Conservation (phyloP, 2,113 vertebrate species). For the Onychostoma macrolepis region DNA sequence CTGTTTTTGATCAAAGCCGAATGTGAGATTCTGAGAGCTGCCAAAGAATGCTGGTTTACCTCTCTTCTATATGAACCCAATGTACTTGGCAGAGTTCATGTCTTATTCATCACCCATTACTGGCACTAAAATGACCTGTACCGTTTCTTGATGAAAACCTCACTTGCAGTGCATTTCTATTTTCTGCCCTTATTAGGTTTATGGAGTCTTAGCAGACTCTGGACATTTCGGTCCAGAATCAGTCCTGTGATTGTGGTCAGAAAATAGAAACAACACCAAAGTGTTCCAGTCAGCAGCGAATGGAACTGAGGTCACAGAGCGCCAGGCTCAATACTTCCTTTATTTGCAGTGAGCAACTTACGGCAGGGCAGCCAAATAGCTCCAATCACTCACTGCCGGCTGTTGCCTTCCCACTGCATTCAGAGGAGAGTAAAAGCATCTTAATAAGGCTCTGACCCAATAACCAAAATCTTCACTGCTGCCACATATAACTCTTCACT, state of each 20-base stretch:
- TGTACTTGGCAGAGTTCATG: constrained; percentile 13
- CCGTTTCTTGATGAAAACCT: constrained; percentile 51
- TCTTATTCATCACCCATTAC: constrained; percentile 4
- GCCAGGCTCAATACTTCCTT: constrained; percentile 76
- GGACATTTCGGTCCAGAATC: constrained; percentile 62
- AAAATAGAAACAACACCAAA: constrained; percentile 70
- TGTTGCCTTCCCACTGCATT: constrained; percentile 1
- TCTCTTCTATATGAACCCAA: constrained; percentile 24
- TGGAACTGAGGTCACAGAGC: constrained; percentile 68
- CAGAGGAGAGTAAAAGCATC: constrained; percentile 43
- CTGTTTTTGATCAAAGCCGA: constrained; percentile 22
- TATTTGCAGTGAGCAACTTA: constrained; percentile 68
- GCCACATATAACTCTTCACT: constrained; percentile 33
- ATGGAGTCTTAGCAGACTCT: constrained; percentile 61
- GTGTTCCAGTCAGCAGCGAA: constrained; percentile 63
- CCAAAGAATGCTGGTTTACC: constrained; percentile 13
- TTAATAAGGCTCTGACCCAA: constrained; percentile 57
- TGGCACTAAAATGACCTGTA: constrained; percentile 56
- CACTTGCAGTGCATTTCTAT: constrained; percentile 60
- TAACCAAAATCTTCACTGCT: constrained; percentile 51
- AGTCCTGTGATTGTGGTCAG: constrained; percentile 68
- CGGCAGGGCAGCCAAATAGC: constrained; percentile 47
- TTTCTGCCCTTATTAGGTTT: constrained; percentile 56
- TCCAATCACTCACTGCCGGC: constrained; percentile 13
- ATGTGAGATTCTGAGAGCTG: neutral